Base-by-base conservation (phyloP, 2,113 vertebrate species). In the Gallinago media region DNA sequence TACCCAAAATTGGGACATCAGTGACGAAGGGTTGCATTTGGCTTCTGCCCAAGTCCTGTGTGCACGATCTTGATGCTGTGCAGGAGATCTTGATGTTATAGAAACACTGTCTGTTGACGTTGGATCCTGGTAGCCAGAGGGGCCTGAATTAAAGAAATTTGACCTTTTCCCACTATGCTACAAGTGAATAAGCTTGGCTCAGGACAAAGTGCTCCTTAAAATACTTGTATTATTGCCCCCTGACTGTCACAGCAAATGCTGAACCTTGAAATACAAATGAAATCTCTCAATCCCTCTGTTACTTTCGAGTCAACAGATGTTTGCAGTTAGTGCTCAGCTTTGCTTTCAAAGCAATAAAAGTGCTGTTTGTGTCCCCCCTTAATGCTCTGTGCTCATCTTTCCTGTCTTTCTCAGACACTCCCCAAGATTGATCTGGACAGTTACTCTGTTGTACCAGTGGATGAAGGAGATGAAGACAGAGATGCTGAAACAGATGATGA, bases 391-490 rank as follows among this genome's bases (percentile, higher is more conserved):
- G 15, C 4, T 67, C 3, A 3, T 49, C 34, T 62, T 50, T 14
- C 27, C 32, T 56, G 6, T 85, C 54, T n/a, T 38, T 19, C 71
- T 3, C 82, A 99, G 99, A 54, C 87, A 3, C 93, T 99, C 52
- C 99, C 99, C 17, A 98, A 94, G 62, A 99, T 99, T 12, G 97
- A 98, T 87, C 95, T 99, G 97, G 98, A 99, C 93, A 99, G 89
- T 92, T 99, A 99, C 96, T 99, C 99, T 0, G 98, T 99, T 26
- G 87, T 99, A 82, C 99, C 99, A 0, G 95, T 97, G 44, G 99
- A 99, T 23, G 99, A 99, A 96, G 99, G 98, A 1, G 99, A 99
- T 23, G 99, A 99, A 93, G 99, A 99, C 96, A 95, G 99, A 66
- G 99, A 99, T 20, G 98, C 98, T 0, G 99, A 98, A 20, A 98